Evolutionary conservation across 2,113 vertebrate species (phyloP).

Genomic region (Canis aureus): DNA sequence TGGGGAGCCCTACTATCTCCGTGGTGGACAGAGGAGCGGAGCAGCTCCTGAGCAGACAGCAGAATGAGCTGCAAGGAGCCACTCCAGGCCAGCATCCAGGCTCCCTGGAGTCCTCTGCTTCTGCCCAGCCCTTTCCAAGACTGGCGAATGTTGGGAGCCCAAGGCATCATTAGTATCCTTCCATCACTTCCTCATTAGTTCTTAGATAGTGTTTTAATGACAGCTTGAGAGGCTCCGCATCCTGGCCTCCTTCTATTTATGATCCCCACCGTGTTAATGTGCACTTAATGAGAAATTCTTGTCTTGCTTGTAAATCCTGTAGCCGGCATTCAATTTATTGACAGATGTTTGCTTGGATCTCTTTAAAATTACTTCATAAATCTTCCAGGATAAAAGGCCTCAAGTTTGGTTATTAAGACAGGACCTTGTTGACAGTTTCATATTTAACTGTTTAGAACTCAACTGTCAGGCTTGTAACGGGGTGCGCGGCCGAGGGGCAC

Average conservation of each 20-base stretch:
- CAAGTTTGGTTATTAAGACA: conserved; percentile 93
- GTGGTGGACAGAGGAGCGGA: not conserved
- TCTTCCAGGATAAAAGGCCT: conserved; percentile 93
- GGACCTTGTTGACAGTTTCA: conserved; percentile 92
- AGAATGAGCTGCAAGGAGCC: not conserved
- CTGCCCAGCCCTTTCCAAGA: conserved; percentile 23
- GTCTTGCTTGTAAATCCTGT: conserved; percentile 94
- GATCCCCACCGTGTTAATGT: conserved; percentile 93
- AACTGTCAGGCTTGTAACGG: conserved; percentile 79
- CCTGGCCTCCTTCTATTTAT: conserved; percentile 91
- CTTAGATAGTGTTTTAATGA: conserved; percentile 92
- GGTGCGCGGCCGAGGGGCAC: conserved; percentile 64
- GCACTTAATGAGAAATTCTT: conserved; percentile 95
- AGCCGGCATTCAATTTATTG: conserved; percentile 94
- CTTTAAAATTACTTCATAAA: conserved; percentile 96
- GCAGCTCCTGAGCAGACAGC: not conserved
- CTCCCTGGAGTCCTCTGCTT: not conserved
- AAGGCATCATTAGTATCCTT: conserved; percentile 88
- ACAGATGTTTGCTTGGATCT: conserved; percentile 95
- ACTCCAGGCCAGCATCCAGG: not conserved
- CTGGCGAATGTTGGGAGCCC: conserved; percentile 82
- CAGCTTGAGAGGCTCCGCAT: conserved; percentile 89
- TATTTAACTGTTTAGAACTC: conserved; percentile 90
- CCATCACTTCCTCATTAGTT: conserved; percentile 91
- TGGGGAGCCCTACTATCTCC: fast-evolving